Evolutionary conservation across 1,140 invertebrate species (phyloP).

Genomic region (Theocolax elegans): DNA sequence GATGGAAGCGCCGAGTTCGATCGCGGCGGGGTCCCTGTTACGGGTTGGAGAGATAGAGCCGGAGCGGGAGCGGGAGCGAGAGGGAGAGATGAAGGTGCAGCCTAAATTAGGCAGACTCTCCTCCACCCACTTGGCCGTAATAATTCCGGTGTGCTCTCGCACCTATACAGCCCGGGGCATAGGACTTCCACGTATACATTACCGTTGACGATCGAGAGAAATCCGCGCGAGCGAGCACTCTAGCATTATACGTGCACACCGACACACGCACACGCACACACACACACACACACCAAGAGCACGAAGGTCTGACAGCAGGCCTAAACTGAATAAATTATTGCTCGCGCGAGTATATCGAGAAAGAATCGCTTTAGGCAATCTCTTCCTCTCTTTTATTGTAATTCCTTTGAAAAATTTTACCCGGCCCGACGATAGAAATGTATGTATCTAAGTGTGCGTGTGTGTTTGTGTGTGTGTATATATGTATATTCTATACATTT

Average conservation of each 20-base stretch:
- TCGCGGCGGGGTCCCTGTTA: too few relatives aligned
- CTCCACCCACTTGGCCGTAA: slow-evolving; percentile 18
- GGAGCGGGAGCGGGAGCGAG: too few relatives aligned
- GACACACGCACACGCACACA: slow-evolving; percentile 43
- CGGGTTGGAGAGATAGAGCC: too few relatives aligned
- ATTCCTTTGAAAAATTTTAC: too few relatives aligned
- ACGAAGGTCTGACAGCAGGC: slow-evolving; percentile 50
- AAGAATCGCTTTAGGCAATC: not conserved
- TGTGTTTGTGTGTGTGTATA: too few relatives aligned
- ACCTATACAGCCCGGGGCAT: slow-evolving; percentile 19
- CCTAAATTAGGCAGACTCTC: slow-evolving; percentile 30
- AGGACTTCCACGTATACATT: slow-evolving; percentile 26
- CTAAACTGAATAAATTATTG: slow-evolving; percentile 65
- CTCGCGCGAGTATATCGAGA: too few relatives aligned
- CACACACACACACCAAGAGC: slow-evolving; percentile 15
- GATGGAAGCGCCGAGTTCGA: too few relatives aligned
- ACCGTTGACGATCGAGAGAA: slow-evolving; percentile 17
- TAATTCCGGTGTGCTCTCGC: slow-evolving; percentile 27
- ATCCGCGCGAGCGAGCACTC: slow-evolving; percentile 12
- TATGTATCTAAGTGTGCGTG: not conserved
- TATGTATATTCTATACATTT: too few relatives aligned
- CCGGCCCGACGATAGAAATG: not conserved
- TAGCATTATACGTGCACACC: slow-evolving; percentile 20
- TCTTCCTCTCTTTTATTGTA: slow-evolving; percentile 5
- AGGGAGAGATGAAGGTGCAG: slow-evolving; percentile 4